Conservation (phyloP, 2,797 vertebrate species). For the Luscinia megarhynchos region DNA sequence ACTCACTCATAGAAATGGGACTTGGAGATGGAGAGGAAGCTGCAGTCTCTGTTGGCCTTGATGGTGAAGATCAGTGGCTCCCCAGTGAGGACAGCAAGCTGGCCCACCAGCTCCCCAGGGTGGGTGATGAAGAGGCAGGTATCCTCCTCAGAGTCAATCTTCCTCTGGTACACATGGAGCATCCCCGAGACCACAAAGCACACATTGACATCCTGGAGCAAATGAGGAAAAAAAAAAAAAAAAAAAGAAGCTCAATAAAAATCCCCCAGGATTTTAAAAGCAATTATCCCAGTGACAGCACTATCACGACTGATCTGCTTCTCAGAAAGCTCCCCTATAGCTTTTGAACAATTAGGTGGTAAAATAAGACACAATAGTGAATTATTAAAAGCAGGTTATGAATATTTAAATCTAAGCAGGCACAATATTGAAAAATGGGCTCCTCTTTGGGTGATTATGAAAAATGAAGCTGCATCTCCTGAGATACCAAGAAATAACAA, state of each 20-base stretch:
- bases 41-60: constrained; percentile 89
- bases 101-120: constrained; percentile 92
- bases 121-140: constrained; percentile 91
- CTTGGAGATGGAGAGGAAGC: constrained; percentile 92
- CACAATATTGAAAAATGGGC: not conserved
- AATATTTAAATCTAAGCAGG: constrained; percentile 51
- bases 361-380: constrained; percentile 44
- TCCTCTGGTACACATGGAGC: constrained; percentile 92
- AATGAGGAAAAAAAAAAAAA: not conserved
- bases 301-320: not conserved
- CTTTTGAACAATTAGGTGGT: constrained; percentile 9
- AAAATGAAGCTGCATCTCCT: not conserved
- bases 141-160: constrained; percentile 91
- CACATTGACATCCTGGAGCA: constrained; percentile 87
- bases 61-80: constrained; percentile 95
- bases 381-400: constrained; percentile 58
- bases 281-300: not conserved
- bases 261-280: not conserved
- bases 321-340: not conserved
- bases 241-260: not conserved
- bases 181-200: constrained; percentile 90
- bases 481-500: not conserved
- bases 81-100: constrained; percentile 92
- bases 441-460: not conserved
- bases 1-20: constrained; percentile 94